Base-by-base conservation (phyloP, 2,797 vertebrate species). In the Phyllotis vaccarum region DNA sequence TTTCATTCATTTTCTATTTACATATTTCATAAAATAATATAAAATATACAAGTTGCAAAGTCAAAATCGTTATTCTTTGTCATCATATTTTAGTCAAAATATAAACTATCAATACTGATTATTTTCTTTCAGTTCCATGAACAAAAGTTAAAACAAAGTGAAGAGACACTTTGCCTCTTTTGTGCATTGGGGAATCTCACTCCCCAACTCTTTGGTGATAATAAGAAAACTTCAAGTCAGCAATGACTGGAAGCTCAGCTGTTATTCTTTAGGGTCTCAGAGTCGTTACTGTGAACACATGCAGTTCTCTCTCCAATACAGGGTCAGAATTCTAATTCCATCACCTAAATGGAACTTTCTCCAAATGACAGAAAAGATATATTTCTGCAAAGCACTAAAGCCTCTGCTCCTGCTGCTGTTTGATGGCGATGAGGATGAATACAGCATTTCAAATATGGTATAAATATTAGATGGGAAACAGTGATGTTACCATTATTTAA, bases 401-500 rank as follows among this genome's bases (percentile, higher is more conserved):
- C 92, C 90, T 95, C 93, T 93, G 75, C 76, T 89, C 89, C 87
- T 96, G 46, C 80, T 92, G 37, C n/a, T 91, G 49, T 81, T 95
- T 90, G 81, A 93, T 52, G 81, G 60, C 94, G 93, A 97, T 96
- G 49, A 89, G 89, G 43, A 95, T 96, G 88, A 96, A 94, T 96
- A 95, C 83, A 92, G 96, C 96, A 91, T 46, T 80, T 54, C 93
- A 97, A 96, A 94, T 93, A 90, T 78, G 90, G 49, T 96, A 98
- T 95, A 97, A 97, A 98, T 96, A 97, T 96, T 95, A 96, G 79
- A 97, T 96, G 29, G 93, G 31, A 97, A 96, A 94, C 80, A 60
- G 88, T 43, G 86, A 93, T 96, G 62, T 81, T 93, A 62, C 90
- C 94, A 96, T 97, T 96, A 96, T 97, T 98, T 91, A 96, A 94